phyloP scores from a whole-genome alignment of 2,113 vertebrate species.

The Actinemys pallida region DNA sequence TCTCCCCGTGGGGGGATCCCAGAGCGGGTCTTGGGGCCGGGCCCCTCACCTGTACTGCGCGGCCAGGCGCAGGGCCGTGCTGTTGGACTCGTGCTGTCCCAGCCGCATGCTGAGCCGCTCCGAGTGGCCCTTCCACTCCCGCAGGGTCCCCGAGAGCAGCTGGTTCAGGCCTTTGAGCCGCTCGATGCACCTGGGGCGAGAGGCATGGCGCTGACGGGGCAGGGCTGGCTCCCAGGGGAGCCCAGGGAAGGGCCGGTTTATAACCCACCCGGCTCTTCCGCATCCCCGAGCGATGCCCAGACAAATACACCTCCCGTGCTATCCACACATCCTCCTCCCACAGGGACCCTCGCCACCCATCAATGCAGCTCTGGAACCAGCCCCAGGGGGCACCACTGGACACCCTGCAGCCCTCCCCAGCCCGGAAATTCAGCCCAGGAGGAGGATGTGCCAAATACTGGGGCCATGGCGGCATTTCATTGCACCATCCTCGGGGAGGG shows the following conservation, averaged over 20 bases:
- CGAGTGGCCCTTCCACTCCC: slow-evolving; percentile 82
- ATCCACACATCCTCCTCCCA: background rate
- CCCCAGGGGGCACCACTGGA: background rate
- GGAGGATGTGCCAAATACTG: background rate
- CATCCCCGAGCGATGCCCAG: background rate
- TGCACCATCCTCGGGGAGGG: background rate
- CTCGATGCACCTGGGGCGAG: slow-evolving; percentile 79
- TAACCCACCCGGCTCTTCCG: background rate
- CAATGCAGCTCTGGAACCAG: background rate
- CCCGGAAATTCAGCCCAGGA: background rate
- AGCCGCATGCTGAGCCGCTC: slow-evolving; percentile 85
- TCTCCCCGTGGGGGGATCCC: background rate
- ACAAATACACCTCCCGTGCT: no score
- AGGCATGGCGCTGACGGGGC: background rate
- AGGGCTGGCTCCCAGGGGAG: background rate
- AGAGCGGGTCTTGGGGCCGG: background rate
- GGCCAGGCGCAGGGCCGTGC: slow-evolving; percentile 85
- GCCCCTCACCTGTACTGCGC: slow-evolving; percentile 85
- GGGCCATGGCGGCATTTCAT: background rate
- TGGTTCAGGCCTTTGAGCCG: slow-evolving; percentile 87
- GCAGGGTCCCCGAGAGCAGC: slow-evolving; percentile 82
- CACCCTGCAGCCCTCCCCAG: background rate
- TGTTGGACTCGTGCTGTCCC: slow-evolving; percentile 82
- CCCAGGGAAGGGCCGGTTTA: background rate
- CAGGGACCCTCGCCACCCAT: background rate